Evolutionary conservation across 2,888 invertebrate species (phyloP).

Genomic region (Lacanobia wlatinum): DNA sequence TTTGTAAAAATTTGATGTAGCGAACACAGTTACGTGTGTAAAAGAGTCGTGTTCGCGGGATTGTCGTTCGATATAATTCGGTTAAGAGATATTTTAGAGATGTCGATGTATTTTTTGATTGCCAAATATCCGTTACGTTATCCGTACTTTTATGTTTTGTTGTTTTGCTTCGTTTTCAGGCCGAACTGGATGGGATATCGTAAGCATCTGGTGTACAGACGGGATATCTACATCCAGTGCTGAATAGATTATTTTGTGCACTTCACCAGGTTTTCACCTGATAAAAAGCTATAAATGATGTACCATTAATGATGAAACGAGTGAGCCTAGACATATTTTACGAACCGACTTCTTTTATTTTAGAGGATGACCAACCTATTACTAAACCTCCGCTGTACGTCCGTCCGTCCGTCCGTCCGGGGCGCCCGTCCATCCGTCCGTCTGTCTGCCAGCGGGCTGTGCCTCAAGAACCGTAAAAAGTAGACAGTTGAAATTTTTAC

Average conservation of each 20-base stretch:
- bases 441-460: no score
- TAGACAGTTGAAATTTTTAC: no score
- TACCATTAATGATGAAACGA: no score
- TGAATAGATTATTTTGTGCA: background rate
- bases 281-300: no score
- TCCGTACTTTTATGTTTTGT: conserved; percentile 34
- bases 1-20: conserved; percentile 47
- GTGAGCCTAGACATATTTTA: no score
- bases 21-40: conserved; percentile 62
- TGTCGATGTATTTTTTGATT: conserved; percentile 46
- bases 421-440: no score
- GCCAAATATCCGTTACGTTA: conserved; percentile 36
- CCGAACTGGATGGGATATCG: background rate
- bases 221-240: background rate
- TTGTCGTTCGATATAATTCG: conserved; percentile 65
- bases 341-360: no score
- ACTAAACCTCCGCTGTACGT: no score
- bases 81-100: conserved; percentile 60
- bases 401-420: no score
- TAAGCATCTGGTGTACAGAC: background rate
- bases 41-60: conserved; percentile 66
- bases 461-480: no score
- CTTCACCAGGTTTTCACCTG: no score
- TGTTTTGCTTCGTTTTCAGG: background rate
- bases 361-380: no score